These are phyloP conservation scores for Prunella fulvescens DNA, from an alignment of 2,113 vertebrate species.

Conservation along the genomic window DNA sequence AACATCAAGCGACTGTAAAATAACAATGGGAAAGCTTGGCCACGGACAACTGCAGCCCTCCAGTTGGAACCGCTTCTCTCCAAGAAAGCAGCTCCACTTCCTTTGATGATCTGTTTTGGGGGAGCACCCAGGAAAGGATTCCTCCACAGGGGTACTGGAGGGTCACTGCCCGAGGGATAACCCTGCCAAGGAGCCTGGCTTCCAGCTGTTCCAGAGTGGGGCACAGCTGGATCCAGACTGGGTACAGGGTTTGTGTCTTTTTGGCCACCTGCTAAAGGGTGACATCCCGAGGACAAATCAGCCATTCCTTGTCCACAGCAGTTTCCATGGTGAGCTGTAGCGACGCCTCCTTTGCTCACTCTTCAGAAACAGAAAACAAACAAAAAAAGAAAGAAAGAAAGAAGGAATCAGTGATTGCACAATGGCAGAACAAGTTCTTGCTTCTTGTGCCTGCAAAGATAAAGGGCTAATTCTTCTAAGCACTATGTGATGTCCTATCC, in stretches of 20 bases:
- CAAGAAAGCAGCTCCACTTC: not conserved
- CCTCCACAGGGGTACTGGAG: rapidly evolving
- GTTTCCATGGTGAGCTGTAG: not conserved
- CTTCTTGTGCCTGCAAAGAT: not conserved
- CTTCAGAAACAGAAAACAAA: not conserved
- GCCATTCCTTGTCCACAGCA: not conserved
- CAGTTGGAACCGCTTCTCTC: constrained; percentile 35
- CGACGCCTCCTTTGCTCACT: not conserved
- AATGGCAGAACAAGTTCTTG: not conserved
- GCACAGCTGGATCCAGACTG: not conserved
- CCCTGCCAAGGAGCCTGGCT: not conserved
- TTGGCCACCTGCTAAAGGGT: not conserved
- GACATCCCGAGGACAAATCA: rapidly evolving
- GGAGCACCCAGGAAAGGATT: not conserved
- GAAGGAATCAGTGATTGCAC: not conserved
- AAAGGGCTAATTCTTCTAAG: not conserved
- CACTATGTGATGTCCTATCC: not conserved
- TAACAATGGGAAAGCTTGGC: constrained; percentile 56
- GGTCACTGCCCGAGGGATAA: not conserved
- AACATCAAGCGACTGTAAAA: constrained; percentile 49
- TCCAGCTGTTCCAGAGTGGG: not conserved
- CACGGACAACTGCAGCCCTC: not conserved
- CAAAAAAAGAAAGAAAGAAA: not conserved
- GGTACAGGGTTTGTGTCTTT: not conserved
- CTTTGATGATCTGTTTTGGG: not conserved